Evolutionary conservation across 2,113 vertebrate species (phyloP), one percentile per base, ranked within the genome.

Genomic region (Scolopax mira): DNA sequence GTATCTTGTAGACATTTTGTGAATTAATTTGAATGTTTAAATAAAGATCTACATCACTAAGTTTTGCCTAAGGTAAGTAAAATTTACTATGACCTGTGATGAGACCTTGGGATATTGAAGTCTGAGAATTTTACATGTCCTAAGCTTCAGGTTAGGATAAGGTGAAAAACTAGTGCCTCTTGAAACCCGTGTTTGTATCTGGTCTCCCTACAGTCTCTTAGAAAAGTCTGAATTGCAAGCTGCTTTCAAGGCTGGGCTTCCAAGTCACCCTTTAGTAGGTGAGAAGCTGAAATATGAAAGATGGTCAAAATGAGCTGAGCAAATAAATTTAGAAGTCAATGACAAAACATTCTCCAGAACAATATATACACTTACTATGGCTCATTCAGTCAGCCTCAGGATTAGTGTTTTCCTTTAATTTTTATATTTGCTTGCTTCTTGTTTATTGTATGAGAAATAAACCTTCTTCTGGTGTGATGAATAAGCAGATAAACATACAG

Each of bases 11-110:
- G 94, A 70, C 57, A 89, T 85, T 94, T 79, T 35, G 10, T 94
- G 90, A 93, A 96, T 93, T 96, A 94, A 93, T 92, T 93, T 87
- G 80, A 95, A 21, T 19, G 37, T 73, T 93, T 93, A 90, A 94
- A 85, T 87, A 79, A 90, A 89, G 83, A 95, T 66, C 90, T 96
- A 66, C 55, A 79, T 89, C 37, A 13, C 37, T n/a, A 61, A 61
- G 12, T 70, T 95, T 94, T 91, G 80, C 86, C 73, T 94, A 87
- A 92, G 69, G 86, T 86, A 77, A 87, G 80, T 92, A 89, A 93
- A 94, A 94, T 85, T 75, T 85, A 31, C 61, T 52, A 27, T 90
- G 86, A 86, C 86, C 69, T 69, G 31, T 73, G 84, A 57, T 39
- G 37, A 62, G 90, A 95, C 77, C 90, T 89, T 92, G 23, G 13